Base-by-base conservation (phyloP, 2,797 vertebrate species). In the Falco columbarius region DNA sequence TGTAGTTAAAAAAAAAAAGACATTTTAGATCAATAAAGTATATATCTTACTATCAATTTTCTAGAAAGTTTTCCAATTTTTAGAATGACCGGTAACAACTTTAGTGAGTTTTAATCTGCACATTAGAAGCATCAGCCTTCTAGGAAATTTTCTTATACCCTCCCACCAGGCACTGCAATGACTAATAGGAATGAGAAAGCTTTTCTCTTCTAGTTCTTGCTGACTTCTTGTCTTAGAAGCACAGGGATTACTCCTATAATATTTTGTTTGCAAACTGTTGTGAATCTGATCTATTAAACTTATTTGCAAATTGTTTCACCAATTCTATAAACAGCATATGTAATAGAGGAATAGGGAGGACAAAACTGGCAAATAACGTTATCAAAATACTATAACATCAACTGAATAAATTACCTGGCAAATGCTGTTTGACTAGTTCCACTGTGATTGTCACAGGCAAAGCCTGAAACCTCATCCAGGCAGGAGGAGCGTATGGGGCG, bases 221-320 rank as follows among this genome's bases (percentile, higher is more conserved):
- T 84, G 82, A 22, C 44, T 88, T 68, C 46, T 36, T 66, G 40
- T 6, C 51, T 93, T 38, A 34, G 44, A 86, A 82, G 14, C 40
- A 36, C 0, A 0, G 29, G 40, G n/a, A 67, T 95, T 90, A 65
- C 40, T 91, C 30, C 6, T 56, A 29, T 19, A 63, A 86, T 66
- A 72, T 67, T 90, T 80, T 76, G 47, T 71, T 93, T 86, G 55
- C 86, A 63, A 59, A 84, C 22, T 54, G 56, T 38, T 76, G 32
- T 61, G 88, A 73, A 76, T 89, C 86, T 56, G 66, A 85, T 87
- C 91, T 93, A 74, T 94, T 89, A 82, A 95, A 93, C 81, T 89
- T 93, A 85, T 65, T 95, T 89, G 70, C 88, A 95, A 89, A 89
- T 93, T 81, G 67, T 90, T 93, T 92, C 66, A 15, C 67, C 26